Evolutionary conservation across 1,140 invertebrate species (phyloP), one percentile per base, ranked within the genome.

Genomic region (Cydia fagiglandana): DNA sequence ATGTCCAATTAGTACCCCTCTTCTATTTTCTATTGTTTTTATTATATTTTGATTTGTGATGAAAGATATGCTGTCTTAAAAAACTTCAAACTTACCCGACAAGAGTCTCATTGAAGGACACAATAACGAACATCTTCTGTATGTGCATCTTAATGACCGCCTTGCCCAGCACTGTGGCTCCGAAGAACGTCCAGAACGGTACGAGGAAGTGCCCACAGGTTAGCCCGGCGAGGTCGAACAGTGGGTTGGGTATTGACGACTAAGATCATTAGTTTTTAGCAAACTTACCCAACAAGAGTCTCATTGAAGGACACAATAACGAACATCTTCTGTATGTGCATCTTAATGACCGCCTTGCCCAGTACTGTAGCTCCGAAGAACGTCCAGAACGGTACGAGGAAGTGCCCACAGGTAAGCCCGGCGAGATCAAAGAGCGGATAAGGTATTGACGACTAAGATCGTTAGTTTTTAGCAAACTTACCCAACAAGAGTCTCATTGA

Each of bases 121-220:
- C 79, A 17, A 92, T 99, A 30, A 99, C 98, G 93, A 99, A 99
- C 85, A 99, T 93, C 93, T 98, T 98, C 94, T 99, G 99, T 87
- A 99, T 97, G 90, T 99, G 98, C 97, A 99, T 99, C 94, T 99
- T 99, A 80, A 99, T 96, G 64, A 99, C 94, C 61, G 99, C 99
- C 93, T 99, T 99, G 64, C 99, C 99, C 77, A 99, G 96, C 0
- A 99, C 94, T 0, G 99, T 99, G 73, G 99, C 99, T 47, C 99
- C 99, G 92, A 99, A 99, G 94, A 99, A 99, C 34, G 99, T 99
- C 98, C 98, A 99, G 94, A 99, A 99, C 47, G 99, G 99, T 84
- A 99, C 98, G 66, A 99, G 94, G 91, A 99, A 99, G 93, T 99
- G 98, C 10, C 99, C 99, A 93, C 99, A 99, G 0, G 98, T 99